These are phyloP conservation scores for Callyntrura guangdongensis DNA, from an alignment of 2,888 invertebrate genomes.

Conservation along the genomic window DNA sequence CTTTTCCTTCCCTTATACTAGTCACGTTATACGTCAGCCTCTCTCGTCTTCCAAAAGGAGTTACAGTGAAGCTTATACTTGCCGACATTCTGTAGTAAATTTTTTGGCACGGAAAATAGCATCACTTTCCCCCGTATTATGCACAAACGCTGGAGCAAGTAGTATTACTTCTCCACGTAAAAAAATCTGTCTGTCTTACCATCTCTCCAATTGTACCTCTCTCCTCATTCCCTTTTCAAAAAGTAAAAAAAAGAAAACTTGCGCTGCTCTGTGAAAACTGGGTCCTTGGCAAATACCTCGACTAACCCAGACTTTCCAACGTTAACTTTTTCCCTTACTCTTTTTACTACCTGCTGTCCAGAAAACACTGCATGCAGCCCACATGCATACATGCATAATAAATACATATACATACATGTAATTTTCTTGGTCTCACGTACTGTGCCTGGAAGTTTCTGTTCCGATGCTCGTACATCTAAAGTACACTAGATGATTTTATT, in stretches of 20 bases:
- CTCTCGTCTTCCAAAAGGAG: neutral
- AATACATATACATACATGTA: neutral
- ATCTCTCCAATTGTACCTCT: too few relatives aligned
- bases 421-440: neutral
- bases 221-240: neutral
- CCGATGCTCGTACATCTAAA: too few relatives aligned
- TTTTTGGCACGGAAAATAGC: conserved; percentile 11
- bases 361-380: neutral
- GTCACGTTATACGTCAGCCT: neutral
- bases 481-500: too few relatives aligned
- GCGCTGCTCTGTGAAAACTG: conserved; percentile 4
- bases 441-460: too few relatives aligned
- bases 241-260: conserved; percentile 1
- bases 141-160: neutral
- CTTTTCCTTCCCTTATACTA: neutral
- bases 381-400: neutral
- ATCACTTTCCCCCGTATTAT: conserved; percentile 24
- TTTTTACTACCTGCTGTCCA: conserved; percentile 63
- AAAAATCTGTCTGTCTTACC: too few relatives aligned
- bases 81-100: conserved; percentile 3
- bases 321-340: conserved; percentile 41
- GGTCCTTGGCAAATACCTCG: neutral
- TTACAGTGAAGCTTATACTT: neutral
- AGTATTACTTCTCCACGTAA: too few relatives aligned
- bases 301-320: neutral